Base-by-base conservation (phyloP, 2,113 vertebrate species). In the Tamias sibiricus region DNA sequence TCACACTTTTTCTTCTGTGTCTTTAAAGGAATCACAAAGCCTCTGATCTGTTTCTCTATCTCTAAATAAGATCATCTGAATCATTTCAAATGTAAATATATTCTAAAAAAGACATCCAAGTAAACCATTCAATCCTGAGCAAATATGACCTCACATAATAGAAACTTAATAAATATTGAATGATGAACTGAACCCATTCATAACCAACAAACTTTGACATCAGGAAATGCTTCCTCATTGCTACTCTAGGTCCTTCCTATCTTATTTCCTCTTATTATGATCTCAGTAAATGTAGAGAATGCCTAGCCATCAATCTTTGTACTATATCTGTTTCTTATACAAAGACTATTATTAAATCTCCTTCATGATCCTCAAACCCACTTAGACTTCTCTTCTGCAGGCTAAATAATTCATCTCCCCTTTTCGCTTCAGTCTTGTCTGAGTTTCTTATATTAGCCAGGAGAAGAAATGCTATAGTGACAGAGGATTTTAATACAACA, bases 261-360 rank as follows among this genome's bases (percentile, higher is more conserved):
- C 95, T 95, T 95, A 95, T 77, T 97, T 97, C 59, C 57, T 95
- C 24, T 86, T 87, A 44, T 89, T 95, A 96, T 47, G 49, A 91
- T 82, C 62, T 88, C 81, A 86, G 82, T 80, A 91, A 93, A 91
- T 94, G 82, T 16, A 83, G 42, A 94, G 62, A 92, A 68, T 49
- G 75, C n/a, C 81, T 86, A 44, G n/a, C 69, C 74, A 96, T 97
- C 62, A 91, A 83, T 97, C 95, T 96, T 82, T 82, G 68, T 92
- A 86, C 71, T 54, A 22, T 94, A 86, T 81, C 85, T 94, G 77
- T 74, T 94, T 72, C 88, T 40, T 93, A 88, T 26, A 96, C 30
- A 35, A 96, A 97, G 82, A 86, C 85, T 86, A 75, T 97, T 97
- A 94, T 94, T 96, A 96, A 96, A 97, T 97, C 96, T 96, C 93